Evolutionary conservation across 2,888 invertebrate genomes (phyloP), one percentile per base, ranked within the genome.

Genomic region (Doris montereyensis): DNA sequence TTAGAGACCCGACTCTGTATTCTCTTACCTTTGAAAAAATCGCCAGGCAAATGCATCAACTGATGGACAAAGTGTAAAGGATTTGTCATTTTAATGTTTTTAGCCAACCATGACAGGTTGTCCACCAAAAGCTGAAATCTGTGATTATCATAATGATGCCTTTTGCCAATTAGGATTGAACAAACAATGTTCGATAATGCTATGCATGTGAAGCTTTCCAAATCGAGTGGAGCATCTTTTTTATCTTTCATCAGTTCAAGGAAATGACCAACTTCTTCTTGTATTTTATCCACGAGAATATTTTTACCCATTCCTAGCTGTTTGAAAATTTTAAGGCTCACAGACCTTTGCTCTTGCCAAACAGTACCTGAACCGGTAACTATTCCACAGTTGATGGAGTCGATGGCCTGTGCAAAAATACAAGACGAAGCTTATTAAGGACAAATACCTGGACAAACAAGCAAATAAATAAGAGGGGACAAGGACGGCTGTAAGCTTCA

Each of bases 231-330:
- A 13, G 35, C 28, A 2, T 72, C 75, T 17, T 70, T 24, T 10
- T 62, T 24, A 8, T 21, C n/a, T 4, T 52, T 26, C n/a, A 81
- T 30, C 21, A 58, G 65, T 3, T 75, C 3, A 0, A 79, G 4
- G 41, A 60, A 79, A 13, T 71, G 62, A 0, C 1, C 13, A 2
- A 81, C 75, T 52, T 81, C 81, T 65, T 81, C 77, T n/a, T 75
- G 65, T 4, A 81, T 57, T 24, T 70, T 79, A 28, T 75, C 71
- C 10, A 76, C 81, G 74, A 79, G 28, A 3, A 77, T 17, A 24
- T 79, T 75, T 32, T 70, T 79, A 24, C 81, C 81, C 77, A 81
- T 21, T 1, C 79, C 79, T n/a, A 81, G 67, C 10, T 65, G 13
- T 10, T 77, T 21, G 2, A 81, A 65, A 21, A 81, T 81, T n/a